These are phyloP conservation scores for Chymomyza procnemis DNA, from an alignment of 2,888 invertebrate genomes.

Conservation along the genomic window DNA sequence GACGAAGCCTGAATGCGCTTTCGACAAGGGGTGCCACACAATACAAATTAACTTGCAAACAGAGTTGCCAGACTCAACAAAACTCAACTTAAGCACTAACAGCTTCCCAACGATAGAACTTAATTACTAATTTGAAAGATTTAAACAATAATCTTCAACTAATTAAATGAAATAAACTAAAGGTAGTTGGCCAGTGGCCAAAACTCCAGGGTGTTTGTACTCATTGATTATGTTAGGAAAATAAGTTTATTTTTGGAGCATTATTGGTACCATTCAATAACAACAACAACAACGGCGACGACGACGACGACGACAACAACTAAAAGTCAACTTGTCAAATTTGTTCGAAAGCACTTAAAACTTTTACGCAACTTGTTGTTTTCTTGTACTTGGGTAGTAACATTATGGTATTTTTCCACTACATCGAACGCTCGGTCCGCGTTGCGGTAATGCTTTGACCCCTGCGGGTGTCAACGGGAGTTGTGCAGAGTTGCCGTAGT, in stretches of 20 bases:
- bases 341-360: constrained; percentile 67
- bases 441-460: neutral
- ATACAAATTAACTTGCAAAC: neutral
- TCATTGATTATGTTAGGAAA: constrained; percentile 60
- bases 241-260: constrained; percentile 58
- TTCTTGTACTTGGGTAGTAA: constrained; percentile 33
- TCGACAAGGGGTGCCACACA: neutral
- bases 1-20: neutral
- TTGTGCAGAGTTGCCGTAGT: neutral
- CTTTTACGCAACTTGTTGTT: constrained; percentile 55
- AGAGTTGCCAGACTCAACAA: neutral
- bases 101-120: neutral
- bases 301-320: constrained; percentile 41
- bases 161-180: neutral
- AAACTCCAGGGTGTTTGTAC: constrained; percentile 28
- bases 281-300: constrained; percentile 52
- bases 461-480: neutral
- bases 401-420: constrained; percentile 61
- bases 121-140: neutral
- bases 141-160: neutral
- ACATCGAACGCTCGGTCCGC: constrained; percentile 36
- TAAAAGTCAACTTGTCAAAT: constrained; percentile 68
- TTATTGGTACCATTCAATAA: constrained; percentile 59
- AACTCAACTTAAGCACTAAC: neutral
- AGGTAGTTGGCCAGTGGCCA: neutral